Evolutionary conservation across 2,113 vertebrate genomes (phyloP).

Genomic region (Podarcis muralis): DNA sequence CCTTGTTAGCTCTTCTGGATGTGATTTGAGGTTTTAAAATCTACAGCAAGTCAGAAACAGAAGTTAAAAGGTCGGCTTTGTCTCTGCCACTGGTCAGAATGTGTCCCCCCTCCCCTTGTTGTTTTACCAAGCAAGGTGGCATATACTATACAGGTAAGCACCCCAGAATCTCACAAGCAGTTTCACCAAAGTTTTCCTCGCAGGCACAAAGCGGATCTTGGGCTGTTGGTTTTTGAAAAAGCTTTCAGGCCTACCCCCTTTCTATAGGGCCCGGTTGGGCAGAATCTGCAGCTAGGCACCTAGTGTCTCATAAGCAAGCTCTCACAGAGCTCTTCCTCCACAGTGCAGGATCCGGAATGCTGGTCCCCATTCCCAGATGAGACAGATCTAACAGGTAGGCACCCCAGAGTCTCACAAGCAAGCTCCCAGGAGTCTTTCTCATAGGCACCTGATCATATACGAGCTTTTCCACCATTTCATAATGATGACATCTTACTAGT

Average conservation of each 20-base stretch:
- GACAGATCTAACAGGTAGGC: conserved; percentile 34
- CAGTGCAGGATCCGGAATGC: conserved; percentile 18
- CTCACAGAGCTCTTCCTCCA: conserved; percentile 39
- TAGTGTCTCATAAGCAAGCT: conserved; percentile 26
- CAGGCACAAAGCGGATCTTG: background rate
- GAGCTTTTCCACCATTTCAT: background rate
- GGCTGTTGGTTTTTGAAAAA: background rate
- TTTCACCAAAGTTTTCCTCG: background rate
- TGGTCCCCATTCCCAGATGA: conserved; percentile 27
- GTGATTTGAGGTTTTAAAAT: background rate
- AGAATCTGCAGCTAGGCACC: conserved; percentile 22
- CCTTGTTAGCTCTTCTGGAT: background rate
- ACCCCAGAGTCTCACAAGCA: conserved; percentile 17
- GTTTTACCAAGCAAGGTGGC: too few relatives aligned
- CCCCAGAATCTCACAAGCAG: background rate
- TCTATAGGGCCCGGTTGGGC: background rate
- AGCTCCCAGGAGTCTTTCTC: background rate
- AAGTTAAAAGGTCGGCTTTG: background rate
- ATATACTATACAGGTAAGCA: background rate
- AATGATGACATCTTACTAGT: background rate
- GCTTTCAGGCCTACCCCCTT: background rate
- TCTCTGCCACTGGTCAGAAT: background rate
- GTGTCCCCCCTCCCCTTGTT: too few relatives aligned
- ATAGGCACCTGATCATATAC: background rate
- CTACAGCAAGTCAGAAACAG: background rate